Conservation (phyloP, 2,888 invertebrate genomes). For the Nasonia oneida region DNA sequence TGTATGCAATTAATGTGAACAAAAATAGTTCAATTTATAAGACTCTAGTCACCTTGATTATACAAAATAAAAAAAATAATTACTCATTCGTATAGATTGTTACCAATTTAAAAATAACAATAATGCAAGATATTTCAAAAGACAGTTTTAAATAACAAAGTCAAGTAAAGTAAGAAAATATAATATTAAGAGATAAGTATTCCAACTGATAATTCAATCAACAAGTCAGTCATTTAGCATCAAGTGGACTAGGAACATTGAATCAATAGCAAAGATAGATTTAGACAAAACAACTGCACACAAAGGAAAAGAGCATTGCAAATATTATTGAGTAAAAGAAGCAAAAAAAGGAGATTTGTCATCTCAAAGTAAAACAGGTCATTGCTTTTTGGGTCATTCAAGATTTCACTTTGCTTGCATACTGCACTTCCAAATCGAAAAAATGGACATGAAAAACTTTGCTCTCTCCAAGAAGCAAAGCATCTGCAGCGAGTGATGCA, state of each 20-base stretch:
- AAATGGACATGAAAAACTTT: not conserved
- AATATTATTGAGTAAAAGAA: not conserved
- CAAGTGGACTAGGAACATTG: not conserved
- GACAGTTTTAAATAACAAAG: not conserved
- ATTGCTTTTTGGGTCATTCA: slow-evolving; percentile 52
- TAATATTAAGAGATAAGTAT: not conserved
- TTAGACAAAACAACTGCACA: not conserved
- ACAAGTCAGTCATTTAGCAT: not conserved
- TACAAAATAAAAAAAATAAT: not conserved
- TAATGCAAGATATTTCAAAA: not conserved
- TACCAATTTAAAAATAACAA: not conserved
- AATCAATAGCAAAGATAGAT: not conserved
- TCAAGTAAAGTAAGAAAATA: not conserved
- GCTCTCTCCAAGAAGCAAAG: not conserved
- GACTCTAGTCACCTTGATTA: not conserved
- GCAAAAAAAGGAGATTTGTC: slow-evolving; percentile 17
- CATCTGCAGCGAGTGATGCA: slow-evolving; percentile 13
- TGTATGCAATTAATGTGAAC: not conserved
- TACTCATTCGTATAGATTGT: not conserved
- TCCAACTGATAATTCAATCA: slow-evolving; percentile 7
- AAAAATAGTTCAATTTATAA: not conserved
- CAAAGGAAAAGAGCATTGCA: not conserved
- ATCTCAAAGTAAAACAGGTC: slow-evolving; percentile 47
- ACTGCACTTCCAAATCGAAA: slow-evolving; percentile 4
- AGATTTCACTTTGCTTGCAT: slow-evolving; percentile 35